Percentiles rank a stretch among this genome's conserved stretches.
Evolutionary conservation across 2,888 invertebrate genomes (phyloP).

Genomic region (Torymus auratus): DNA sequence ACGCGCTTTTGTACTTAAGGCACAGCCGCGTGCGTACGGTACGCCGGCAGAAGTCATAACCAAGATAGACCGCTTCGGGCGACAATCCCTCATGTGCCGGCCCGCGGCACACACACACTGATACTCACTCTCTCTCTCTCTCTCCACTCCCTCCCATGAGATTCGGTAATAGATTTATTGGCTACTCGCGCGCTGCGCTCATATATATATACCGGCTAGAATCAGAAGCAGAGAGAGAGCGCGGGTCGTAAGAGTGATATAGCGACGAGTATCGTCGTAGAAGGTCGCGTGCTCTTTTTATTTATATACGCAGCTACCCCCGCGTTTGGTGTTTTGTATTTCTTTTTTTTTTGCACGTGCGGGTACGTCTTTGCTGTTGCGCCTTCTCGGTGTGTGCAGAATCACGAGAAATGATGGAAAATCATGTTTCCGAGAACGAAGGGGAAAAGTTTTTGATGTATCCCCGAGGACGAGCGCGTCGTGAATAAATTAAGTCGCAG

Average conservation of each 20-base stretch:
- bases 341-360: neutral
- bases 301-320: neutral
- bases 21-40: too few species aligned
- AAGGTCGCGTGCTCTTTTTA: neutral
- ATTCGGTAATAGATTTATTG: constrained; percentile 76
- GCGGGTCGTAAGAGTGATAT: constrained; percentile 38
- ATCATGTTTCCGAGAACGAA: neutral
- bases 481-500: constrained; percentile 3
- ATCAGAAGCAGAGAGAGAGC: constrained; percentile 34
- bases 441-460: constrained; percentile 18
- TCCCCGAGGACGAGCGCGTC: neutral
- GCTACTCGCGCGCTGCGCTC: constrained; percentile 67
- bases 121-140: neutral
- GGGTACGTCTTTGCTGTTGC: neutral
- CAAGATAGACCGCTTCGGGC: constrained; percentile 67
- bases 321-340: neutral
- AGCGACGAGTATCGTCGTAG: constrained; percentile 9
- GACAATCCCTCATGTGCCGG: constrained; percentile 63
- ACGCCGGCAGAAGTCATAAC: constrained; percentile 67
- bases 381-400: neutral
- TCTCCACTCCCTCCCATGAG: constrained; percentile 66
- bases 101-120: too few species aligned
- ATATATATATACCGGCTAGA: constrained; percentile 43
- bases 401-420: neutral
- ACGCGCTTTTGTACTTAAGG: constrained; percentile 54